Evolutionary conservation across 2,113 vertebrate species (phyloP), one percentile per base, ranked within the genome.

Genomic region (Bombycilla garrulus): DNA sequence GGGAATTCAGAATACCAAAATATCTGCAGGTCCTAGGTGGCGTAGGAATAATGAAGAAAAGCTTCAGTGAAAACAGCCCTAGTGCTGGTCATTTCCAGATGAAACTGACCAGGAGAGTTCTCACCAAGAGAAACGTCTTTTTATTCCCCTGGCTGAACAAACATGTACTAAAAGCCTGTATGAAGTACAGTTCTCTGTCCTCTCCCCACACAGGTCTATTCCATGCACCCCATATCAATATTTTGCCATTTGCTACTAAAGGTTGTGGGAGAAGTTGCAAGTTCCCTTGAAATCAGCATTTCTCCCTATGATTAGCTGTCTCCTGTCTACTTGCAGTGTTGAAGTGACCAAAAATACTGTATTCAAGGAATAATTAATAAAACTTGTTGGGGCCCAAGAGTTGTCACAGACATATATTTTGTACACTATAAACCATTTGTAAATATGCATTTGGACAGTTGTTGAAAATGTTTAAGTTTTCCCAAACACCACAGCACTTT

Each of bases 401-500:
- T 84, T 98, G 87, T 92, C 92, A 96, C 61, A 74, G 95, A 91
- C 71, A 97, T 91, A 81, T 51, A 79, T 97, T 92, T 97, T 89
- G 44, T 95, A 96, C 91, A 89, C 81, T 74, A 95, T 93, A 96
- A 97, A 98, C 86, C 92, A 97, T 28, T 67, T 95, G 94, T 89
- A 97, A 98, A 97, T 95, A 97, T 88, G 61, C 87, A 92, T 97
- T 97, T 97, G 95, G 95, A 96, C 95, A 96, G 93, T 94, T 91
- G 82, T 90, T 96, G 95, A 96, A 97, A 97, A 96, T 17, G 45
- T 74, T 96, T 95, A 91, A 87, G 96, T 97, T 90, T 96, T 97
- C 82, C 77, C 95, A 90, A 93, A 91, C 83, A 94, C 86, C 84
- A 93, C 91, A 96, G 92, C 88, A 85, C 93, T 96, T 97, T 97